Evolutionary conservation across 2,888 invertebrate genomes (phyloP).

Genomic region (Lasioglossum leucozonium): DNA sequence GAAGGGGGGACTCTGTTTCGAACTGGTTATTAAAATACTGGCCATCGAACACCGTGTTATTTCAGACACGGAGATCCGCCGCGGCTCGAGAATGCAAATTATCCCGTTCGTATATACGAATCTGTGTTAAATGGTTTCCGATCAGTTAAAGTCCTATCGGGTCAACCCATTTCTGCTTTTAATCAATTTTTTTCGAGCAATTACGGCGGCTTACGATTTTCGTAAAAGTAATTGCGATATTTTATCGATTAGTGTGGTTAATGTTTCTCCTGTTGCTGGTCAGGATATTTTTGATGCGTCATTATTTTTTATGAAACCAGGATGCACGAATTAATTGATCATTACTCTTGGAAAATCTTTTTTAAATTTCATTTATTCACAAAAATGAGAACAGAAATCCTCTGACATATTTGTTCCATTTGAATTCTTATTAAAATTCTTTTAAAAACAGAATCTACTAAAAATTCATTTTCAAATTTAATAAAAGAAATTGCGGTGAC

Average conservation of each 20-base stretch:
- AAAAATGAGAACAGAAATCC: too few species aligned
- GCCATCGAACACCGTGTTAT: conserved; percentile 1
- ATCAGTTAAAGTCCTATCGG: neutral
- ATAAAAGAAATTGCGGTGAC: too few species aligned
- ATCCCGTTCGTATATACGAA: conserved; percentile 11
- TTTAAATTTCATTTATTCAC: too few species aligned
- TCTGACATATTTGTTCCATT: too few species aligned
- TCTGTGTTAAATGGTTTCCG: neutral
- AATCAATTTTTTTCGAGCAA: neutral
- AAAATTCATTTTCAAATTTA: too few species aligned
- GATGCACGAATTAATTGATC: too few species aligned
- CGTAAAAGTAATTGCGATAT: neutral
- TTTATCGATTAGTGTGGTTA: neutral
- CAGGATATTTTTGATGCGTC: too few species aligned
- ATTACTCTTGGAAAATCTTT: too few species aligned
- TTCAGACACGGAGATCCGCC: neutral
- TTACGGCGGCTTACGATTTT: neutral
- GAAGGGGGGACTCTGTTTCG: conserved; percentile 41
- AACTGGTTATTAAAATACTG: conserved; percentile 49
- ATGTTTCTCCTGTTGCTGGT: too few species aligned
- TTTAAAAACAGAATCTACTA: too few species aligned
- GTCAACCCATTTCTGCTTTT: neutral
- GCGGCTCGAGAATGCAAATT: conserved; percentile 15
- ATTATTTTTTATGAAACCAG: too few species aligned
- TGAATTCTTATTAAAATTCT: too few species aligned